Evolutionary conservation across 2,888 invertebrate species (phyloP).

Genomic region (Phlogophora meticulosa): DNA sequence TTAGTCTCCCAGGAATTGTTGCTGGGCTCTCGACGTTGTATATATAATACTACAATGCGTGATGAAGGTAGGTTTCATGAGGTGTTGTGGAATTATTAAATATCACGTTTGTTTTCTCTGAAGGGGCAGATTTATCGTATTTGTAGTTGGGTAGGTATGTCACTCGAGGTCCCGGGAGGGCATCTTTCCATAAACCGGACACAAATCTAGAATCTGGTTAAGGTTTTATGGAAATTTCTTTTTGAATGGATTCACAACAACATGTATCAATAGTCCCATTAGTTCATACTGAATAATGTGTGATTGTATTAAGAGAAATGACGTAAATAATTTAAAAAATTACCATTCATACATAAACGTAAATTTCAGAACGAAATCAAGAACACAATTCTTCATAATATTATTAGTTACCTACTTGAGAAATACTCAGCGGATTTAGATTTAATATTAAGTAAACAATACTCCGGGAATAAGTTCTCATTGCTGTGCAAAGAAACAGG

Average conservation of each 20-base stretch:
- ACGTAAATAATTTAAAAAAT: constrained; percentile 1
- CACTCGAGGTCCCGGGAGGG: no score
- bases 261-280: not conserved
- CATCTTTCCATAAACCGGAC: no score
- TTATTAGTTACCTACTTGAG: not conserved
- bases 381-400: constrained; percentile 7
- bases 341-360: not conserved
- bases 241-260: not conserved
- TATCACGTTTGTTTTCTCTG: no score
- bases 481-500: constrained; percentile 53
- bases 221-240: no score
- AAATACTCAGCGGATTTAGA: constrained; percentile 26
- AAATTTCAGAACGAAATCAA: not conserved
- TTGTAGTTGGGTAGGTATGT: no score
- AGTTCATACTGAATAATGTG: not conserved
- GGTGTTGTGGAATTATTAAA: no score
- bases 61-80: not conserved
- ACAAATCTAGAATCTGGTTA: no score
- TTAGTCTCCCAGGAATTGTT: constrained; percentile 50
- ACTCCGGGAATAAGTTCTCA: constrained; percentile 54
- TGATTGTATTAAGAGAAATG: not conserved
- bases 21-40: constrained; percentile 1
- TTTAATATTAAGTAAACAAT: constrained; percentile 61
- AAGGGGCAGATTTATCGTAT: no score
- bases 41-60: not conserved